Evolutionary conservation across 2,888 invertebrate species (phyloP), one percentile per base, ranked within the genome.

Genomic region (Oscheius myriophilus): DNA sequence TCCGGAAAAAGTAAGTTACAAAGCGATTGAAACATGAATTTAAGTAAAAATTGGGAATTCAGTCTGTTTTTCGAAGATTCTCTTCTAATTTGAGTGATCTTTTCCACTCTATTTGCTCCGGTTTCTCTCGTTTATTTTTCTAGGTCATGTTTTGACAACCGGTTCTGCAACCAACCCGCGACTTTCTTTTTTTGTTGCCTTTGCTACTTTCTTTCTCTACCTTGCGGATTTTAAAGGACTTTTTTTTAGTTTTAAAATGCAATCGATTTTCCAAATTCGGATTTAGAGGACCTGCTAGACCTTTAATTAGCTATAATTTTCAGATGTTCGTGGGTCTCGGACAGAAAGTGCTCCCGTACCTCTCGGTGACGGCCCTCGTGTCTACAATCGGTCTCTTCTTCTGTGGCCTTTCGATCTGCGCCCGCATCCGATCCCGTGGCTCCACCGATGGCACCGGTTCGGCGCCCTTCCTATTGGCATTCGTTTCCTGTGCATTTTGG

Each of bases 401-500:
- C 6, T 85, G 85, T 68, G 85, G 85, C 16, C 33, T 82, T 6
- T 80, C 82, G 66, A 84, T 85, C 39, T 84, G 84, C 53, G 64
- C 69, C 18, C 70, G 80, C 23, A 84, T 84, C 14, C 68, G 73
- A 7, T 42, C 63, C 25, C 76, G 74, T n/a, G 82, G 84, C 1
- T 65, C 72, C 12, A 79, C 85, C 6, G 82, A 85, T 25, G 83
- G 84, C 21, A 82, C 82, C 9, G 74, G 74, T 42, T 71, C 78
- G 11, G 84, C 85, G 7, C 77, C 77, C 11, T 77, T 77, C 49
- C 69, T 77, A 2, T 49, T 77, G 11, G 67, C 82, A 11, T 79
- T 80, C 45, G 53, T 84, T 88, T 92, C 93, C 88, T 91, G 92
- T 84, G 90, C 90, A 79, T 88, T 93, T 63, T 94, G 93, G 93